phyloP scores from a whole-genome alignment of 2,888 invertebrate genomes.

The Cecidostiba fungosa region DNA sequence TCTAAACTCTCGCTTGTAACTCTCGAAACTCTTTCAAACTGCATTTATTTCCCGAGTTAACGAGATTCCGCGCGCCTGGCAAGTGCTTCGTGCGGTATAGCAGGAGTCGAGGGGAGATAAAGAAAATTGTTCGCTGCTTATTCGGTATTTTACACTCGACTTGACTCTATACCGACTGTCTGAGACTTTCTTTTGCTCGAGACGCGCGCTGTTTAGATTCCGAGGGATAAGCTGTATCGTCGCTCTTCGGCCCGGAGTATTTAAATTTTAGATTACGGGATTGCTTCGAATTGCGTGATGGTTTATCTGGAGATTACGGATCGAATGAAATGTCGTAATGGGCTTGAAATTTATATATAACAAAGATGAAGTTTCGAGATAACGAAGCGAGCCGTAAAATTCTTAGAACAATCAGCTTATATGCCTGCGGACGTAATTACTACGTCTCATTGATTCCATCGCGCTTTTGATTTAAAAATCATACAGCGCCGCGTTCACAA shows the following conservation, averaged over 20 bases:
- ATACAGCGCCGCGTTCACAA: not conserved
- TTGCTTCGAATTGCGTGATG: no score
- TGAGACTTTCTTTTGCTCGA: not conserved
- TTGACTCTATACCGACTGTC: not conserved
- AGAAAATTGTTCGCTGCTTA: conserved; percentile 12
- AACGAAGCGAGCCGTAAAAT: no score
- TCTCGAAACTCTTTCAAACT: conserved; percentile 45
- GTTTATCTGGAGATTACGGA: not conserved
- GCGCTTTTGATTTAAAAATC: conserved; percentile 13
- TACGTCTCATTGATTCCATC: not conserved
- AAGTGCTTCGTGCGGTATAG: not conserved
- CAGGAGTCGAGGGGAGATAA: not conserved
- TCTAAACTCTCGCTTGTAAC: no score
- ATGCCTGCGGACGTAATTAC: no score
- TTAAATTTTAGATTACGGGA: not conserved
- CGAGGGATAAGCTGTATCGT: not conserved
- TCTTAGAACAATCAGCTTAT: no score
- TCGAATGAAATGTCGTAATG: no score
- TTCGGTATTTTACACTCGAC: conserved; percentile 4
- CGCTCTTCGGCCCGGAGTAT: not conserved
- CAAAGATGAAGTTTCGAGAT: no score
- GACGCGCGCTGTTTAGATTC: not conserved
- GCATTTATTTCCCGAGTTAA: conserved; percentile 43
- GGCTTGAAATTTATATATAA: no score
- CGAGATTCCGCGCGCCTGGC: conserved; percentile 23